A percentile compares a stretch with the other conserved stretches of the same genome.
Evolutionary conservation across 35 echinoderm and acorn worm genomes (phyloP).

Genomic region (Lytechinus variegatus): DNA sequence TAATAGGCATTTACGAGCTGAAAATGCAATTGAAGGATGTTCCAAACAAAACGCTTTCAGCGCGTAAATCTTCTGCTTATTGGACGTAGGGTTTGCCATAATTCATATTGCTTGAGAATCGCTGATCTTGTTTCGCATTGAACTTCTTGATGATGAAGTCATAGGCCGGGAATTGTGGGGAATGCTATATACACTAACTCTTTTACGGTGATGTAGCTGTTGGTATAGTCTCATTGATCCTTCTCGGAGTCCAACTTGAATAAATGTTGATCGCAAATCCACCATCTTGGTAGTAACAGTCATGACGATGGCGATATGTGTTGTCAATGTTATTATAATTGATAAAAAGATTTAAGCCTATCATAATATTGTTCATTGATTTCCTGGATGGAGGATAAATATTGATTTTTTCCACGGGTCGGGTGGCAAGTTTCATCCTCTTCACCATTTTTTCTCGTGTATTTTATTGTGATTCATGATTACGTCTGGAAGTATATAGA

Average conservation of each 20-base stretch:
- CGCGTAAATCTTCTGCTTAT: constrained; percentile 5
- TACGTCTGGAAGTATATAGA: too few relatives aligned
- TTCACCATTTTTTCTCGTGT: too few relatives aligned
- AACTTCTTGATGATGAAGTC: not conserved
- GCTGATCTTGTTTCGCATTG: not conserved
- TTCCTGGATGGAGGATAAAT: too few relatives aligned
- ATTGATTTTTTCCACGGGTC: too few relatives aligned
- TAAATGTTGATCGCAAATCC: not conserved
- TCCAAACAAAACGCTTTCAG: constrained; percentile 37
- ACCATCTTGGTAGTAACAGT: not conserved
- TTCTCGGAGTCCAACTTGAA: not conserved
- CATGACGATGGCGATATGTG: not conserved
- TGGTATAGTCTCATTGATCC: not conserved
- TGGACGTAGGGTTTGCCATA: not conserved
- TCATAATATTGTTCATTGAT: too few relatives aligned
- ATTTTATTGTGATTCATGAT: too few relatives aligned
- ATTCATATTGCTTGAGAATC: not conserved
- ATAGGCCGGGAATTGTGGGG: not conserved
- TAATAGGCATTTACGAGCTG: not conserved
- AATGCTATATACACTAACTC: not conserved
- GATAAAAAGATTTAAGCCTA: too few relatives aligned
- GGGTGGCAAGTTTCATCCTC: too few relatives aligned
- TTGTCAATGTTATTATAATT: too few relatives aligned
- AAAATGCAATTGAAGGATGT: not conserved
- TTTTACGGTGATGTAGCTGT: not conserved